phyloP scores from a whole-genome alignment of 2,888 invertebrate species.

The Dermolepida albohirtum region DNA sequence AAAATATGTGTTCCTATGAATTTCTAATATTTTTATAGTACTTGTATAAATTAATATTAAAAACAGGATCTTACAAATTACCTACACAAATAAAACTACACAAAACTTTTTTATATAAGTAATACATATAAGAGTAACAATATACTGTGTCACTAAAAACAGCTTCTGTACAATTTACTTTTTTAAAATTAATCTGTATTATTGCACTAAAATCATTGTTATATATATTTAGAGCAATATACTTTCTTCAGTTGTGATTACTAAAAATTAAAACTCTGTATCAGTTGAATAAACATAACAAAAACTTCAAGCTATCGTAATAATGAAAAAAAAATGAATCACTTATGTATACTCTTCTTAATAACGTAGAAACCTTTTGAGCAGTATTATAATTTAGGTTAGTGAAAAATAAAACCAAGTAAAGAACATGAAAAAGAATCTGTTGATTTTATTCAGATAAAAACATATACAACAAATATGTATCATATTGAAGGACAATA shows the following conservation, averaged over 20 bases:
- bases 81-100: too few species aligned
- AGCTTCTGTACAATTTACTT: too few species aligned
- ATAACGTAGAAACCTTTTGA: slow-evolving; percentile 38
- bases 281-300: slow-evolving; percentile 1
- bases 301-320: slow-evolving; percentile 8
- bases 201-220: slow-evolving; percentile 31
- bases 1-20: too few species aligned
- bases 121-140: too few species aligned
- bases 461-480: too few species aligned
- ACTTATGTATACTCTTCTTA: slow-evolving; percentile 34
- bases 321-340: slow-evolving; percentile 10
- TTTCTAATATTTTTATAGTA: too few species aligned
- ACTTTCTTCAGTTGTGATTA: slow-evolving; percentile 17
- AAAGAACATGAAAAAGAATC: background rate
- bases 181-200: background rate
- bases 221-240: slow-evolving; percentile 14
- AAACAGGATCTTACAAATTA: too few species aligned
- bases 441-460: background rate
- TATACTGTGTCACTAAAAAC: too few species aligned
- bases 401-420: slow-evolving; percentile 18
- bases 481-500: too few species aligned
- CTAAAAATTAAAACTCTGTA: slow-evolving; percentile 1
- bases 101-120: too few species aligned
- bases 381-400: slow-evolving; percentile 43
- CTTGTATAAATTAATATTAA: too few species aligned